Evolutionary conservation across 2,797 vertebrate species (phyloP).

Genomic region (Halcyon badia): DNA sequence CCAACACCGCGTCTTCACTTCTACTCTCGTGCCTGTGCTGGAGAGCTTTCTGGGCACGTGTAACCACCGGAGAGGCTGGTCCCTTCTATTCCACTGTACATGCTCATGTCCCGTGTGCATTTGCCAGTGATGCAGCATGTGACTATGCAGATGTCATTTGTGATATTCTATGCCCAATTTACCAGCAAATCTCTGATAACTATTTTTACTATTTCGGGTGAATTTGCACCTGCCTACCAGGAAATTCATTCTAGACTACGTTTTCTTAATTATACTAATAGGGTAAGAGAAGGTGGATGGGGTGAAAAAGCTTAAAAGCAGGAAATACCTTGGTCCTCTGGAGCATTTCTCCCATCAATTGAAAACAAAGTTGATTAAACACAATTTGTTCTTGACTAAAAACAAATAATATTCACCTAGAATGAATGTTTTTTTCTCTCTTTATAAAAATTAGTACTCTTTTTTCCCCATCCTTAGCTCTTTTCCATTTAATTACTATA

Average conservation of each 20-base stretch:
- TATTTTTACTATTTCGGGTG: not conserved
- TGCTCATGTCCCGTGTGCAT: not conserved
- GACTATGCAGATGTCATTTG: not conserved
- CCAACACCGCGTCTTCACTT: fast-evolving
- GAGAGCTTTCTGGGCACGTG: not conserved
- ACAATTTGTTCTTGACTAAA: not conserved
- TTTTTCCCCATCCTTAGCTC: not conserved
- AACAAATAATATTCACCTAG: not conserved
- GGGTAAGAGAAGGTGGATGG: not conserved
- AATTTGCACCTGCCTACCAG: not conserved
- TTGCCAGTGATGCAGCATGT: not conserved
- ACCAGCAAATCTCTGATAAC: not conserved
- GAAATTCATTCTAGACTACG: not conserved
- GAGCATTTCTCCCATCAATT: not conserved
- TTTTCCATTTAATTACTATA: not conserved
- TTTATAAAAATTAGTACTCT: not conserved
- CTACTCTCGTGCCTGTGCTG: not conserved
- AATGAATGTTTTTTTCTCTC: fast-evolving
- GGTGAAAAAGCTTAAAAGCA: not conserved
- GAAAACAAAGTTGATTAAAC: not conserved
- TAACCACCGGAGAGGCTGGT: not conserved
- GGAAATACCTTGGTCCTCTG: not conserved
- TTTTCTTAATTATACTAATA: not conserved
- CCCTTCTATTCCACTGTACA: not conserved
- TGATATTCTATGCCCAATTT: not conserved